Evolutionary conservation across 2,797 vertebrate genomes (phyloP), one percentile per base, ranked within the genome.

Genomic region (Phrynocephalus vlangalii): DNA sequence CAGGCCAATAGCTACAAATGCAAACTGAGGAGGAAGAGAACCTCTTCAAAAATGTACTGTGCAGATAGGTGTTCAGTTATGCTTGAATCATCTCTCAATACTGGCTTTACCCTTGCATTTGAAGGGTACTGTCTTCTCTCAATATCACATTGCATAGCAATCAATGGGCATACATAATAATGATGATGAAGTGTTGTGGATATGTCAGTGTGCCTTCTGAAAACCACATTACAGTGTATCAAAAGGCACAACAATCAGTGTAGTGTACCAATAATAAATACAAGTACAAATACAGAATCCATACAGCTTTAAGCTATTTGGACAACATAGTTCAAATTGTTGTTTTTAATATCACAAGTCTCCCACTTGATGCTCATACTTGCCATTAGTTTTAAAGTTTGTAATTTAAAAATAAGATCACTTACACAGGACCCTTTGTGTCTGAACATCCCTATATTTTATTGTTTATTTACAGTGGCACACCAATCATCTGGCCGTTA

Each of bases 131-230:
- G 60, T 67, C 56, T 78, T 84, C 38, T 28, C 44, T 83, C 84
- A 89, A 68, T 30, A 50, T 67, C 50, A n/a, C 66, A 85, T 80
- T 68, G 33, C 77, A 60, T 52, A 83, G 50, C 38, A 86, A 91
- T 87, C 24, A 30, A 50, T 70, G 82, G 82, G 52, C 28, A 81
- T 81, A 73, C 79, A 75, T 63, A 85, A 83, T 0, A 6, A 44
- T 75, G n/a, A 91, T 77, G 44, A 89, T 76, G 24, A 84, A 68
- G 56, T 82, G 73, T 79, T 78, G 24, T 30, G 38, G 52, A 71
- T 67, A 88, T 30, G 73, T 90, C 26, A 88, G 84, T 22, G 70
- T 28, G 75, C 18, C n/a, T 66, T 85, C 84, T 87, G 67, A 89
- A 89, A 68, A 11, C 76, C n/a, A 68, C 68, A 50, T 48, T 86